Evolutionary conservation across 2,113 vertebrate species (phyloP).

Genomic region (Tyto alba): DNA sequence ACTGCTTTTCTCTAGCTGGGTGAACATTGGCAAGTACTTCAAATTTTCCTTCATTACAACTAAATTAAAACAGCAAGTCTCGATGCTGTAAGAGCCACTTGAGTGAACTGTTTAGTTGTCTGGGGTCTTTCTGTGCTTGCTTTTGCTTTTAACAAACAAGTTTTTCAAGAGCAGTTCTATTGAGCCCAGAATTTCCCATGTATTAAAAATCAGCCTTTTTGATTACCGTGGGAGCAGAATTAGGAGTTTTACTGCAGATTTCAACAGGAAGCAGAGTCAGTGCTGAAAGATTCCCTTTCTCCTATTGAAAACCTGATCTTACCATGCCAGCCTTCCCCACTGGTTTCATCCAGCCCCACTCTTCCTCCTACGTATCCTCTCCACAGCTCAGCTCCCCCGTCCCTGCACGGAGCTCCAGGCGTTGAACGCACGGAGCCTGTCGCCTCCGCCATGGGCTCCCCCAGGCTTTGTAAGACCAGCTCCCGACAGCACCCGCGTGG

Average conservation of each 20-base stretch:
- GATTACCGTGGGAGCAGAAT: background rate
- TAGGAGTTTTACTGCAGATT: background rate
- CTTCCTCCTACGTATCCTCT: background rate
- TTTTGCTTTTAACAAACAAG: background rate
- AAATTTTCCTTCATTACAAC: background rate
- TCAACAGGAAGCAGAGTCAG: background rate
- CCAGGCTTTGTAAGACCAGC: background rate
- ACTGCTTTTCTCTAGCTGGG: background rate
- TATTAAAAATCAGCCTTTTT: background rate
- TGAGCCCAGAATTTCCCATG: background rate
- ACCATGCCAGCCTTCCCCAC: background rate
- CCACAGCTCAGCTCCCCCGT: background rate
- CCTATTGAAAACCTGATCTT: background rate
- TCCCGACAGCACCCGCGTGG: background rate
- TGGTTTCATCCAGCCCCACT: background rate
- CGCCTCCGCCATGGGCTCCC: background rate
- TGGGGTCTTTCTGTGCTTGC: background rate
- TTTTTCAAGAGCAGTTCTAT: background rate
- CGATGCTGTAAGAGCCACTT: background rate
- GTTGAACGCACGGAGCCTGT: rapidly evolving
- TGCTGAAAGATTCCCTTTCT: background rate
- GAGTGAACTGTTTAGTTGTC: background rate
- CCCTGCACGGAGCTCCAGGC: rapidly evolving
- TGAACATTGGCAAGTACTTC: background rate
- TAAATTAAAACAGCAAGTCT: background rate